Evolutionary conservation across 2,888 invertebrate genomes (phyloP).

Genomic region (Rhagium mordax): DNA sequence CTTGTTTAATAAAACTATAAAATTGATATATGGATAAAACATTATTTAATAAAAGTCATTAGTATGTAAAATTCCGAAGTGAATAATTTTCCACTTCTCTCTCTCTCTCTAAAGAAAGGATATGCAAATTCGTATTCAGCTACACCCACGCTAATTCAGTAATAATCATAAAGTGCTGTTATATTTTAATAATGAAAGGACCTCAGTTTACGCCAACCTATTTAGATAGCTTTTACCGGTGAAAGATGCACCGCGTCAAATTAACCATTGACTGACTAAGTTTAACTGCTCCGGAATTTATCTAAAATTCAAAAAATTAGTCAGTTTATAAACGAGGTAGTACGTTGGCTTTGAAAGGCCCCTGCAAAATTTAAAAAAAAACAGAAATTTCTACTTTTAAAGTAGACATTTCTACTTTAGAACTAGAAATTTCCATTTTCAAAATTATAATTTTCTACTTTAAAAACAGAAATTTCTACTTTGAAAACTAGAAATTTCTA

Average conservation of each 20-base stretch:
- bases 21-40: constrained; percentile 13
- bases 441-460: too few species aligned
- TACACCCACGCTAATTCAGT: constrained; percentile 1
- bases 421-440: too few species aligned
- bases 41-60: constrained; percentile 12
- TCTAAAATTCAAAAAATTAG: too few species aligned
- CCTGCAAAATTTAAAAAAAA: too few species aligned
- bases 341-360: too few species aligned
- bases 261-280: too few species aligned
- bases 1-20: background rate
- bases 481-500: too few species aligned
- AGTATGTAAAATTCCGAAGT: constrained; percentile 10
- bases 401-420: too few species aligned
- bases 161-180: background rate
- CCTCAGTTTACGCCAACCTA: background rate
- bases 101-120: background rate
- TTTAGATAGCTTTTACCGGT: background rate
- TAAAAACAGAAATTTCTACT: too few species aligned
- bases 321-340: too few species aligned
- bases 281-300: too few species aligned
- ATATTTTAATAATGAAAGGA: background rate
- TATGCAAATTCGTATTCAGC: background rate
- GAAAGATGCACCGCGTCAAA: background rate
- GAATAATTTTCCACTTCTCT: background rate
- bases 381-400: too few species aligned